Conservation (phyloP, 2,113 vertebrate genomes). For the Pseudorhombus dupliciocellatus region DNA sequence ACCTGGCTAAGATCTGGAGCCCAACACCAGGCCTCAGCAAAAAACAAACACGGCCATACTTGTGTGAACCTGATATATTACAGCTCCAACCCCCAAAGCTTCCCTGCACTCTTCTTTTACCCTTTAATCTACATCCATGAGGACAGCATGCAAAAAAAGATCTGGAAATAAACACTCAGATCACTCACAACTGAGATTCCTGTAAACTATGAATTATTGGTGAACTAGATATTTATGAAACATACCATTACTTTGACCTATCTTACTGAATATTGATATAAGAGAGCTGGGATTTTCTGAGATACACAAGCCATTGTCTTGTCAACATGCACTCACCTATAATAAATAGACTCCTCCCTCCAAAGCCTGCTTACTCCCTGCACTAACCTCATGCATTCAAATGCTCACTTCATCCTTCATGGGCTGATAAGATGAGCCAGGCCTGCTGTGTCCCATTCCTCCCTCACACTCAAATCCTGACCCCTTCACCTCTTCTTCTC, state of each 20-base stretch:
- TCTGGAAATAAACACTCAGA: not conserved
- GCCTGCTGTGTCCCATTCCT: slow-evolving; percentile 30
- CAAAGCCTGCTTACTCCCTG: slow-evolving; percentile 16
- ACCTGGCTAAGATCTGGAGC: slow-evolving; percentile 12
- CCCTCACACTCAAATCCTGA: slow-evolving; percentile 44
- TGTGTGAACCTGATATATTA: slow-evolving; percentile 45
- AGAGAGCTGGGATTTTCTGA: not conserved
- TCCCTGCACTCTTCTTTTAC: slow-evolving; percentile 4
- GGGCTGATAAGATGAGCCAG: slow-evolving; percentile 51
- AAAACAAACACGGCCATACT: slow-evolving; percentile 45
- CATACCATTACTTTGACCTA: not conserved
- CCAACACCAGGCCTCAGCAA: slow-evolving; percentile 7
- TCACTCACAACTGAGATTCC: not conserved
- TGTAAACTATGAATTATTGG: not conserved
- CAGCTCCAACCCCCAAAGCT: not conserved
- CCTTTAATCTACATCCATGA: not conserved
- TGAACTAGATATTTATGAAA: not conserved
- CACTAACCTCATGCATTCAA: slow-evolving; percentile 12
- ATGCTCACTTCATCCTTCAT: slow-evolving; percentile 15
- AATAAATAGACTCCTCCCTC: not conserved
- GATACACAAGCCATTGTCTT: not conserved
- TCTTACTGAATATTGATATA: not conserved
- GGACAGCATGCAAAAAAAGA: not conserved
- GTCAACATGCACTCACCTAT: not conserved
- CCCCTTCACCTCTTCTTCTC: slow-evolving; percentile 28